Conservation (phyloP, 2,888 invertebrate species). For the Eumerus sabulonum region DNA sequence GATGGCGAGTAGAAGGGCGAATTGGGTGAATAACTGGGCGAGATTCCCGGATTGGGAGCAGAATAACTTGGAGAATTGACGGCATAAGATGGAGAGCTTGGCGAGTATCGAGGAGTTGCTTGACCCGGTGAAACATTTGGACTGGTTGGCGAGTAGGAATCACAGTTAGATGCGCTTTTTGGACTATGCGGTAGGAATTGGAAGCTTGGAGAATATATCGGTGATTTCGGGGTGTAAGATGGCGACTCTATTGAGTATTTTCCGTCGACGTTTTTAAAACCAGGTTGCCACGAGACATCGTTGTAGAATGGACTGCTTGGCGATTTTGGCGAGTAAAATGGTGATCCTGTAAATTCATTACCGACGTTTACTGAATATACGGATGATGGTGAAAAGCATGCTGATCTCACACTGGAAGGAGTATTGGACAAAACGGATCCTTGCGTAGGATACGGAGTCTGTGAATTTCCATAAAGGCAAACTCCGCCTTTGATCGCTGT, state of each 20-base stretch:
- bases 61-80: slow-evolving; percentile 82
- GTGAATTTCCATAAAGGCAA: slow-evolving; percentile 54
- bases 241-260: slow-evolving; percentile 56
- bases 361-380: slow-evolving; percentile 73
- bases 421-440: slow-evolving; percentile 31
- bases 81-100: slow-evolving; percentile 84
- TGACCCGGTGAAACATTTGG: slow-evolving; percentile 83
- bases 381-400: slow-evolving; percentile 80
- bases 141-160: slow-evolving; percentile 83
- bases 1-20: slow-evolving; percentile 80
- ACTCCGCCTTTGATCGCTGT: slow-evolving; percentile 79
- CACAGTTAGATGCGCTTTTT: slow-evolving; percentile 85
- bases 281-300: slow-evolving; percentile 78
- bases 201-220: slow-evolving; percentile 82
- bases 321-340: slow-evolving; percentile 68
- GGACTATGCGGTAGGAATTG: slow-evolving; percentile 82
- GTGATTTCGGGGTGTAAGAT: slow-evolving; percentile 84
- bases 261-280: slow-evolving; percentile 5
- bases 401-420: slow-evolving; percentile 52
- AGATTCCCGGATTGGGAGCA: slow-evolving; percentile 82
- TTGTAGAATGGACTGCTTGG: slow-evolving; percentile 44
- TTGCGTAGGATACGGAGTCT: slow-evolving; percentile 34
- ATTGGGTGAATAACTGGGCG: slow-evolving; percentile 82
- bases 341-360: slow-evolving; percentile 17
- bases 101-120: slow-evolving; percentile 86